Evolutionary conservation across 2,113 vertebrate genomes (phyloP).

Genomic region (Lepus timidus): DNA sequence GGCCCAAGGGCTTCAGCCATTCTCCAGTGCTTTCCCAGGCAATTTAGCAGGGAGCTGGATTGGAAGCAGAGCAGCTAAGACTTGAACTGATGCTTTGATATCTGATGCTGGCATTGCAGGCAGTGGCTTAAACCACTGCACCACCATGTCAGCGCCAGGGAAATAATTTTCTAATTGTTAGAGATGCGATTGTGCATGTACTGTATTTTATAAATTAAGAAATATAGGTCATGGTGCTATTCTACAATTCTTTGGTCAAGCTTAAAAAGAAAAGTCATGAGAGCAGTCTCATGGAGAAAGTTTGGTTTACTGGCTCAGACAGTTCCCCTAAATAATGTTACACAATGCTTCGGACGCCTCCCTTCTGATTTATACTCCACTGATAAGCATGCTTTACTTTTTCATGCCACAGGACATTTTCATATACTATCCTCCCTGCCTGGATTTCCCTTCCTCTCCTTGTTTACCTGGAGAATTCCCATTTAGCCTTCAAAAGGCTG

Average conservation of each 20-base stretch:
- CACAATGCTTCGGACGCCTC: not conserved
- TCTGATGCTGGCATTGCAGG: no score
- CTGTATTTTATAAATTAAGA: slow-evolving; percentile 22
- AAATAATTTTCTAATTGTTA: slow-evolving; percentile 43
- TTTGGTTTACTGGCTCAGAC: slow-evolving; percentile 19
- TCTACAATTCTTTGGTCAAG: slow-evolving; percentile 6
- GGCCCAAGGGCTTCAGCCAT: no score
- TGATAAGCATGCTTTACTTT: not conserved
- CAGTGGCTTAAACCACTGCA: no score
- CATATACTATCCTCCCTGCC: not conserved
- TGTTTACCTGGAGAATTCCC: slow-evolving; percentile 42
- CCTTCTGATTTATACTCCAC: not conserved
- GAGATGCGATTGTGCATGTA: not conserved
- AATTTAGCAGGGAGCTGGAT: no score
- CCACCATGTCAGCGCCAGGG: not conserved
- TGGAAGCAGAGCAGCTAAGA: no score
- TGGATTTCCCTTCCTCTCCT: slow-evolving; percentile 10
- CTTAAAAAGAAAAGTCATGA: not conserved
- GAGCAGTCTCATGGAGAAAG: slow-evolving; percentile 8
- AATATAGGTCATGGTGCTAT: slow-evolving; percentile 22
- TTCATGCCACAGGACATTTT: not conserved
- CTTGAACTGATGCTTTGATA: no score
- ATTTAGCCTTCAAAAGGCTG: not conserved
- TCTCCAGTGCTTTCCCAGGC: no score
- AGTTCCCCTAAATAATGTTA: not conserved